A percentile compares a stretch with the other conserved stretches of the same genome.
phyloP scores from a whole-genome alignment of 2,113 vertebrate species.

The Canis aureus region DNA sequence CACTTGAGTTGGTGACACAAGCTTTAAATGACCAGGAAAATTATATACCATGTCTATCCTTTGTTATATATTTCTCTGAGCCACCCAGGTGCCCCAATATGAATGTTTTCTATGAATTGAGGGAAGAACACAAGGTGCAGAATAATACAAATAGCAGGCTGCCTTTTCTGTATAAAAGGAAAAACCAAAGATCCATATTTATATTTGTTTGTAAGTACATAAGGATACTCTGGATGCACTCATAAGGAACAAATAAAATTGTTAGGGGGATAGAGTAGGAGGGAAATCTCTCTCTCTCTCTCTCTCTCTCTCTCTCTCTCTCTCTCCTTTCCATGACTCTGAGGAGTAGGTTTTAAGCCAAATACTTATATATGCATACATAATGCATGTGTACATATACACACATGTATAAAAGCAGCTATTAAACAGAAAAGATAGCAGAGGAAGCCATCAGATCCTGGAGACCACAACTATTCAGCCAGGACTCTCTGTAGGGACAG shows the following conservation, averaged over 20 bases:
- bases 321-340: background rate
- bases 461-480: background rate
- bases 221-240: background rate
- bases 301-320: background rate
- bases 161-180: background rate
- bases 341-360: slow-evolving; percentile 39
- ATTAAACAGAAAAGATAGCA: background rate
- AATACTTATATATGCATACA: background rate
- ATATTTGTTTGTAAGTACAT: background rate
- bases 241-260: background rate
- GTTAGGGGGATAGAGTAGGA: background rate
- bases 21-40: background rate
- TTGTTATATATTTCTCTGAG: background rate
- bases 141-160: background rate
- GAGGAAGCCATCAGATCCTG: background rate
- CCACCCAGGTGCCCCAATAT: background rate
- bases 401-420: background rate
- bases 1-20: background rate
- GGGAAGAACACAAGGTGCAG: background rate
- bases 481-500: background rate
- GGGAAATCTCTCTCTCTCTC: background rate
- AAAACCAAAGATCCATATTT: background rate
- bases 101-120: background rate
- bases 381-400: background rate
- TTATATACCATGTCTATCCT: background rate